A percentile compares a stretch with the other conserved stretches of the same genome.
phyloP scores from a whole-genome alignment of 1,140 invertebrate species.

The Drosophila sulfurigaster region DNA sequence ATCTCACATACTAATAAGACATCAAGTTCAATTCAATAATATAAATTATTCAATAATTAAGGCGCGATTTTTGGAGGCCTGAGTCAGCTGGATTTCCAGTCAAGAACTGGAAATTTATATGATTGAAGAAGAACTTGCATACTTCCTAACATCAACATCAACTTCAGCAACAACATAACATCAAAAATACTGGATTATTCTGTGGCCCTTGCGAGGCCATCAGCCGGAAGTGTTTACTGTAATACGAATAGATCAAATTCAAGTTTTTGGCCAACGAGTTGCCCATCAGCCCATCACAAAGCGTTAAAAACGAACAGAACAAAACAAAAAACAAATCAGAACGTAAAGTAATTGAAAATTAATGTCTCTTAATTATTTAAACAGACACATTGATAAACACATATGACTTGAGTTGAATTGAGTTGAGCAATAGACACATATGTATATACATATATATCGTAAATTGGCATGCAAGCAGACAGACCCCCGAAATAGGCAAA shows the following conservation, averaged over 20 bases:
- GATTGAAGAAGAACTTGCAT: conserved; percentile 10
- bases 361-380: conserved; percentile 43
- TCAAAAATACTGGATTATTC: conserved; percentile 14
- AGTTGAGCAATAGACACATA: not conserved
- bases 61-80: conserved; percentile 12
- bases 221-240: conserved; percentile 35
- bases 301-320: not conserved
- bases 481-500: conserved; percentile 21
- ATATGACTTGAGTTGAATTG: not conserved
- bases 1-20: conserved; percentile 15
- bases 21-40: conserved; percentile 19
- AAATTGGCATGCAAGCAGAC: conserved; percentile 17
- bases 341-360: conserved; percentile 52
- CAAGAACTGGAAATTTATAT: conserved; percentile 20
- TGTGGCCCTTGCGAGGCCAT: conserved; percentile 42
- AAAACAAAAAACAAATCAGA: not conserved
- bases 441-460: not conserved
- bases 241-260: conserved; percentile 19
- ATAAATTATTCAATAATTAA: conserved; percentile 1
- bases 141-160: conserved; percentile 10
- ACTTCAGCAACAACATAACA: conserved; percentile 3
- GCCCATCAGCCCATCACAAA: conserved; percentile 7
- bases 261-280: conserved; percentile 25
- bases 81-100: conserved; percentile 8
- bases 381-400: conserved; percentile 23